A percentile compares a stretch with the other conserved stretches of the same genome.
phyloP scores from a whole-genome alignment of 2,797 vertebrate species.

The Fistularia commersonii region DNA sequence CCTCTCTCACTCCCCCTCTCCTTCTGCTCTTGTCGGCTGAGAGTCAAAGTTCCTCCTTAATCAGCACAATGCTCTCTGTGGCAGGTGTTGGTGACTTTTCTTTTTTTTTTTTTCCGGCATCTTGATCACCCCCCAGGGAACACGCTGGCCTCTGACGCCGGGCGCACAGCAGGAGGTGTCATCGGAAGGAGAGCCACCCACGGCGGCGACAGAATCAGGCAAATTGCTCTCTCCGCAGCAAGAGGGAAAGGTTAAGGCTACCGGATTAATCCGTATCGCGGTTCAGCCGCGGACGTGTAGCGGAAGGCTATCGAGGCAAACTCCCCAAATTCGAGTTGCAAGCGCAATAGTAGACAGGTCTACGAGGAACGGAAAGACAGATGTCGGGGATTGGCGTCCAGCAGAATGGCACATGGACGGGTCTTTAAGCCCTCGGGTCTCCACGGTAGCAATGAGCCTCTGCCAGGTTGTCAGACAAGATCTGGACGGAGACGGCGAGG shows the following conservation, averaged over 20 bases:
- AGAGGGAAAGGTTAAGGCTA: constrained; percentile 55
- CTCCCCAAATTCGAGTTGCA: too few relatives aligned
- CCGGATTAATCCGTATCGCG: constrained; percentile 35
- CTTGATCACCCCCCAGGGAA: constrained; percentile 66
- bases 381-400: too few relatives aligned
- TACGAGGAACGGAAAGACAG: too few relatives aligned
- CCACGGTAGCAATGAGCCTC: too few relatives aligned
- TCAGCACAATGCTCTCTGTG: constrained; percentile 71
- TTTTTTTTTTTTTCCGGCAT: constrained; percentile 45
- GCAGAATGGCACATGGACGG: too few relatives aligned
- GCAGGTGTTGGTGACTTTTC: constrained; percentile 71
- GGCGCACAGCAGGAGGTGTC: constrained; percentile 59
- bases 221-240: constrained; percentile 68
- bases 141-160: constrained; percentile 45
- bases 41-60: constrained; percentile 71
- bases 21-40: constrained; percentile 49
- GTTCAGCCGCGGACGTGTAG: constrained; percentile 14
- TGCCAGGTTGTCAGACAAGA: too few relatives aligned
- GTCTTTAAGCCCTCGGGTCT: too few relatives aligned
- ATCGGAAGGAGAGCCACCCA: constrained; percentile 64
- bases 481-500: too few relatives aligned
- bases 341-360: too few relatives aligned
- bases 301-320: constrained; percentile 12
- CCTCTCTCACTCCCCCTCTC: constrained; percentile 42
- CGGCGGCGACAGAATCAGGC: constrained; percentile 68